Evolutionary conservation across 2,113 vertebrate genomes (phyloP).

Genomic region (Stegastes partitus): DNA sequence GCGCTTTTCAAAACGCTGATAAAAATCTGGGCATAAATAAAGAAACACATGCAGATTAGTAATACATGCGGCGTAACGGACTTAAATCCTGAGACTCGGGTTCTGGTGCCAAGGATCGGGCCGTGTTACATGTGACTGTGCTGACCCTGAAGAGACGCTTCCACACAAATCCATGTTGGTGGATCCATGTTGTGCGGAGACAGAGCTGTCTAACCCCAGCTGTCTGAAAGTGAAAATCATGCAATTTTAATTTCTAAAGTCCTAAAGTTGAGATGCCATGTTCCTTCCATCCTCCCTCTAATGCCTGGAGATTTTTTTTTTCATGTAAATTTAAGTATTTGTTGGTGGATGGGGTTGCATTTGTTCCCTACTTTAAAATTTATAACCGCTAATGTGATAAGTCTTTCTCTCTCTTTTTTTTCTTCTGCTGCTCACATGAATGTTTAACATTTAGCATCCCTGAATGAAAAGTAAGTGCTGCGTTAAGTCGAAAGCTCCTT

Average conservation of each 20-base stretch:
- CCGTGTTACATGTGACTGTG: no score
- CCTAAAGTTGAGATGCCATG: neutral
- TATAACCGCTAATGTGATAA: neutral
- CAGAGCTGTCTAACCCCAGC: no score
- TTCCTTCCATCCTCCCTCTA: neutral
- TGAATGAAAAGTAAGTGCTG: conserved; percentile 8
- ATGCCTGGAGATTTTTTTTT: neutral
- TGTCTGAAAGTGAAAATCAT: no score
- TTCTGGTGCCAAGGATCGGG: neutral
- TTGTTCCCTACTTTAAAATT: neutral
- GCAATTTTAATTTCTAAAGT: neutral
- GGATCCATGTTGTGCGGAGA: no score
- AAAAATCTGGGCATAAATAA: no score
- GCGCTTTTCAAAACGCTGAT: no score
- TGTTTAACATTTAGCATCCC: neutral
- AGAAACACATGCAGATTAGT: no score
- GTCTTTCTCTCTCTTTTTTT: neutral
- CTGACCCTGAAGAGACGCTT: no score
- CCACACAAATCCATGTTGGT: no score
- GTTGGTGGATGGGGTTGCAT: neutral
- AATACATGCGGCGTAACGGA: no score
- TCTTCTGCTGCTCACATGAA: neutral
- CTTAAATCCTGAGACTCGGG: neutral
- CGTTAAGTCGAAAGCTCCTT: conserved; percentile 2
- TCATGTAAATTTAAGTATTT: neutral